Evolutionary conservation across 2,797 vertebrate species (phyloP).

Genomic region (Sebastes glaucus): DNA sequence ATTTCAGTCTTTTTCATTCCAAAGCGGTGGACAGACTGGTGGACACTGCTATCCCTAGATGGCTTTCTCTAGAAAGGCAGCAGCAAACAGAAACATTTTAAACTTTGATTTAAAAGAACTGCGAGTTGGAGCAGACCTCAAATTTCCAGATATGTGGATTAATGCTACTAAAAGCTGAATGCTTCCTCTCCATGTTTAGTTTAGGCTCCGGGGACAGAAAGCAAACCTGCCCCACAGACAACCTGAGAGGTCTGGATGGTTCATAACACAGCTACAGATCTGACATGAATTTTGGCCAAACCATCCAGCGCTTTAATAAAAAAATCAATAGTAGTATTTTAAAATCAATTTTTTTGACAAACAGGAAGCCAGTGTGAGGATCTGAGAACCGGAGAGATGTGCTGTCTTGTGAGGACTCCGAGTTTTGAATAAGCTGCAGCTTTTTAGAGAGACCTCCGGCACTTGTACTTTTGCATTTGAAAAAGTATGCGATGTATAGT

Average conservation of each 20-base stretch:
- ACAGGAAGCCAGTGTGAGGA: slow-evolving; percentile 7
- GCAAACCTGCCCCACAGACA: not conserved
- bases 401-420: not conserved
- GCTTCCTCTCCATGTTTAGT: not conserved
- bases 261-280: slow-evolving; percentile 5
- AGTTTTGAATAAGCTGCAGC: not conserved
- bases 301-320: slow-evolving; percentile 6
- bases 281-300: slow-evolving; percentile 1
- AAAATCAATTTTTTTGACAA: slow-evolving; percentile 12
- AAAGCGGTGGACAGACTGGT: not conserved
- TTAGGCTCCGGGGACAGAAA: not conserved
- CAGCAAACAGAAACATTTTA: not conserved
- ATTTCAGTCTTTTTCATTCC: not conserved
- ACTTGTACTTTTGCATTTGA: not conserved
- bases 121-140: not conserved
- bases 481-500: not conserved
- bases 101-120: not conserved
- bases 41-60: not conserved
- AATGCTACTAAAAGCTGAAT: not conserved
- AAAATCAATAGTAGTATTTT: not conserved
- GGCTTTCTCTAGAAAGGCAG: not conserved
- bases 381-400: not conserved
- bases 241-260: not conserved
- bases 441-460: not conserved
- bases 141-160: not conserved